Percentiles rank a stretch among this genome's conserved stretches.
These are phyloP conservation scores for Petroica traversi DNA, from an alignment of 2,113 vertebrate genomes.

Conservation along the genomic window DNA sequence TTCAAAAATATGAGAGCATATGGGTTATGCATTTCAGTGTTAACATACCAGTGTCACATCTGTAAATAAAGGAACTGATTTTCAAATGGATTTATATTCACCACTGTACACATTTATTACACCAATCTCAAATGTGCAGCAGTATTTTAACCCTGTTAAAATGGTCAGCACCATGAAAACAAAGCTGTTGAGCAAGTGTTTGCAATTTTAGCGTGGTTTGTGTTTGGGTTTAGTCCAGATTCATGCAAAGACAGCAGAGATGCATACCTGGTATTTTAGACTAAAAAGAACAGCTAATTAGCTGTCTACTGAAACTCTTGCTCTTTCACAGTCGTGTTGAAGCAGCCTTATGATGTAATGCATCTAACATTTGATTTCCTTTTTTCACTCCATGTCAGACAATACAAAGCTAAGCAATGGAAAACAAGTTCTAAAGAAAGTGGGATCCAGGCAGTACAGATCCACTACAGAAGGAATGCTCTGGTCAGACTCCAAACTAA, in stretches of 20 bases:
- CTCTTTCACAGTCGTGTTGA: neutral
- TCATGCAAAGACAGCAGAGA: neutral
- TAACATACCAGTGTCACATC: neutral
- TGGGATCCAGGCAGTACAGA: neutral
- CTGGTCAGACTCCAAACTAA: slow-evolving; percentile 15
- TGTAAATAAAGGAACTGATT: neutral
- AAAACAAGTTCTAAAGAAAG: neutral
- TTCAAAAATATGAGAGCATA: neutral
- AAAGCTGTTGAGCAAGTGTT: neutral
- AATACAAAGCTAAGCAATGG: neutral
- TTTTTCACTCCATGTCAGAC: neutral
- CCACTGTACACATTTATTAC: neutral
- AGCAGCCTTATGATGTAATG: neutral
- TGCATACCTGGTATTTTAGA: neutral
- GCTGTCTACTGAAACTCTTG: neutral
- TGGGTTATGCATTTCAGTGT: neutral
- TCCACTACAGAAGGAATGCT: neutral
- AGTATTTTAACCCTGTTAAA: neutral
- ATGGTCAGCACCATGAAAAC: neutral
- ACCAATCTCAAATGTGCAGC: neutral
- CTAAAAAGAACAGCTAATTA: neutral
- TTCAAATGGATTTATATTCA: neutral
- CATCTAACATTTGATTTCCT: neutral
- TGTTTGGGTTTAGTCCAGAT: neutral
- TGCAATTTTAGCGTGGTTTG: neutral